Evolutionary conservation across 2,113 vertebrate genomes (phyloP), one percentile per base, ranked within the genome.

Genomic region (Ascaphus truei): DNA sequence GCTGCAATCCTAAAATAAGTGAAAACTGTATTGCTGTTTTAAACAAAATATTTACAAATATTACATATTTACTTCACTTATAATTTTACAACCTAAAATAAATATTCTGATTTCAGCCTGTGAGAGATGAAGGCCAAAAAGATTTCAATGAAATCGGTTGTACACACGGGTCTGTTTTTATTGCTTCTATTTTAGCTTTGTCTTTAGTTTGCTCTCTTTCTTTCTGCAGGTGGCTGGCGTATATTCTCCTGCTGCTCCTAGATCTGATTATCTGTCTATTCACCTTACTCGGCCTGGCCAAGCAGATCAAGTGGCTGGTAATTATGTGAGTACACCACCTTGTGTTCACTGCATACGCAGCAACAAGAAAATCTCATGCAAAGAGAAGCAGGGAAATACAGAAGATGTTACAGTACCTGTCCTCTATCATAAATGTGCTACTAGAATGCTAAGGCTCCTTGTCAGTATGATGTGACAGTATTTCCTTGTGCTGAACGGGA

Each of bases 281-380:
- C 84, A 94, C 93, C 59, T 85, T 96, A 50, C 87, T 96, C 68
- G 94, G 93, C 53, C 82, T 96, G 75, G 93, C 94, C 3, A 96
- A 95, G 76, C 93, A 95, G 76, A 92, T 92, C 71, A 93, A 93
- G 75, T 96, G 94, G 93, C 92, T 96, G 58, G 92, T 96, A 75
- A 89, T 92, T 43, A 68, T 95, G 94, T 96, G 74, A 92, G 94
- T 86, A 16, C 1, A 1, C 66, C 75, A 68, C 33, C 75, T 71
- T 23, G 47, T 39, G 58, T 27, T 3, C 0, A 41, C 4, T 29
- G 2, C 1, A 11, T 39, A 13, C 16, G 51, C 8, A 45, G 53
- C 29, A 29, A 20, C 18, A 45, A n/a, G n/a, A n/a, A n/a, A n/a
- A n/a, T 9, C 12, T 23, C 33, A 36, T 34, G 33, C 4, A 39